These are phyloP conservation scores for Heliothis virescens DNA, from an alignment of 1,140 invertebrate species.

Conservation along the genomic window DNA sequence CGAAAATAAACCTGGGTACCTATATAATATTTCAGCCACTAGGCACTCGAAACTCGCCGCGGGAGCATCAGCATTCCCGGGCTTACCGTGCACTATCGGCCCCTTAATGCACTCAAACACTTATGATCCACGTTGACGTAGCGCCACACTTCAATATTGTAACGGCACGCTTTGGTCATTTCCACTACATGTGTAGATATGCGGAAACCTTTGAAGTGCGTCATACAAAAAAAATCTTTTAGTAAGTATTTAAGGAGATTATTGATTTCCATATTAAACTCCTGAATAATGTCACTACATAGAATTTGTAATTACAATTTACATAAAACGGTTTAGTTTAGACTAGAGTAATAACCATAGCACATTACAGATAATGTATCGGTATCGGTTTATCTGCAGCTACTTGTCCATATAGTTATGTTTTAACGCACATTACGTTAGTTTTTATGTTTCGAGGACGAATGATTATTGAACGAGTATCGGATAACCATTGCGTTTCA, in stretches of 20 bases:
- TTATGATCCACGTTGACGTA: conserved; percentile 27
- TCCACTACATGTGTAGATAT: not conserved
- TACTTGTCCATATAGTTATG: conserved; percentile 26
- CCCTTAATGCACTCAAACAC: conserved; percentile 52
- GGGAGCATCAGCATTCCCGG: conserved; percentile 58
- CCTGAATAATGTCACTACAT: no score
- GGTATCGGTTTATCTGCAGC: conserved; percentile 38
- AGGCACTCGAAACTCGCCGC: conserved; percentile 63
- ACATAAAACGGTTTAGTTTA: not conserved
- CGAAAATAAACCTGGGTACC: conserved; percentile 78
- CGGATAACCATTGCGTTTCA: conserved; percentile 13
- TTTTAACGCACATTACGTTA: conserved; percentile 7
- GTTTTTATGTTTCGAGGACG: conserved; percentile 57
- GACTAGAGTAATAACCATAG: not conserved
- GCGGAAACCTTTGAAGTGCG: no score
- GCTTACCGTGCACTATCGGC: conserved; percentile 34
- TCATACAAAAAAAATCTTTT: no score
- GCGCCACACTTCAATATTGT: conserved; percentile 12
- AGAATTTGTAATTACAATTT: not conserved
- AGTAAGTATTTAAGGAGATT: no score
- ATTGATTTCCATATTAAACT: no score
- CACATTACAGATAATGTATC: conserved; percentile 19
- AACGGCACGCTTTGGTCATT: not conserved
- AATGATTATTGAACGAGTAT: conserved; percentile 42
- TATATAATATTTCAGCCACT: conserved; percentile 77